phyloP scores from a whole-genome alignment of 2,113 vertebrate species.

The Clupea harengus region DNA sequence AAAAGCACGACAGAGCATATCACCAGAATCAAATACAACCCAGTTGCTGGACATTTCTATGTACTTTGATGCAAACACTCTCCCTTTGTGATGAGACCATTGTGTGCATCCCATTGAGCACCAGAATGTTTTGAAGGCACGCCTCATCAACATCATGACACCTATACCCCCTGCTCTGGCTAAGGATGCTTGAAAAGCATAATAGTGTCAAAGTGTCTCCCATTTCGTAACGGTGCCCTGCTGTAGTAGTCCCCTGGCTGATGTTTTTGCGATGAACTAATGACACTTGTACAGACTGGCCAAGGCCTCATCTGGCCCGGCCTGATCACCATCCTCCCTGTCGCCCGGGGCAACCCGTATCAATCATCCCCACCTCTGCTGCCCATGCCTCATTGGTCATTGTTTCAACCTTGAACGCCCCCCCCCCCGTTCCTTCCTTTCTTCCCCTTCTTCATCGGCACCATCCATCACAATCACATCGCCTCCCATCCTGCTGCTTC shows the following conservation, averaged over 20 bases:
- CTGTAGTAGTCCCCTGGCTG: background rate
- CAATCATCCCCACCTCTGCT: constrained; percentile 53
- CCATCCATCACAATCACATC: background rate
- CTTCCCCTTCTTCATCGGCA: background rate
- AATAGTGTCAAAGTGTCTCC: background rate
- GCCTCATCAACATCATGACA: background rate
- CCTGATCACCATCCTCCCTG: constrained; percentile 35
- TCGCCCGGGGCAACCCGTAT: constrained; percentile 55
- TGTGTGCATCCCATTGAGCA: background rate
- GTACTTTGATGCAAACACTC: background rate
- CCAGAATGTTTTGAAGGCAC: background rate
- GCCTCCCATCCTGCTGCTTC: background rate
- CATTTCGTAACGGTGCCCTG: background rate
- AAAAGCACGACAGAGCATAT: background rate
- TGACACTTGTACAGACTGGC: constrained; percentile 16
- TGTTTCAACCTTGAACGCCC: constrained; percentile 59
- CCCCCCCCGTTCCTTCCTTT: background rate
- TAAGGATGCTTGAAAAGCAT: background rate
- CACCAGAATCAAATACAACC: background rate
- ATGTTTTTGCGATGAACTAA: constrained; percentile 27
- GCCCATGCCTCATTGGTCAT: constrained; percentile 55
- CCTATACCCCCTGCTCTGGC: background rate
- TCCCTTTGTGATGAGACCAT: background rate
- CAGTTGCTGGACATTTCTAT: background rate
- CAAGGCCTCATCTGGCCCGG: constrained; percentile 34